phyloP scores from a whole-genome alignment of 2,113 vertebrate species.

The Vicugna pacos region DNA sequence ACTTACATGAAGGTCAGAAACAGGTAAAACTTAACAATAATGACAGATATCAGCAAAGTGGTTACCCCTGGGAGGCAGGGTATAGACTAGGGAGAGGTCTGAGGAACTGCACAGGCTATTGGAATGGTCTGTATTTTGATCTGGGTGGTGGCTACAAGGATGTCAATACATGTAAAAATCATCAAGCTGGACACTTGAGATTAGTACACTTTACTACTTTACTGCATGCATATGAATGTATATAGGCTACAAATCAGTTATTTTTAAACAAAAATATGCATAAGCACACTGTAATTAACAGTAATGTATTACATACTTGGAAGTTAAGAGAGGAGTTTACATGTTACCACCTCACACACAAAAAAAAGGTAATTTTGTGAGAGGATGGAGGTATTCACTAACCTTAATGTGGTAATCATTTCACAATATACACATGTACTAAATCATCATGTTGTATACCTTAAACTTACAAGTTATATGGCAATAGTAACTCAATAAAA shows the following conservation, averaged over 20 bases:
- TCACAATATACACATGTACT: neutral
- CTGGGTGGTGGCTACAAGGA: neutral
- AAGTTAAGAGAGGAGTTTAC: neutral
- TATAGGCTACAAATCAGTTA: neutral
- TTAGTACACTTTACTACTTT: neutral
- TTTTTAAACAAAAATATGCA: neutral
- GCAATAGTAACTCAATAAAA: neutral
- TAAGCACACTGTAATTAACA: neutral
- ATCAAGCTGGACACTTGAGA: neutral
- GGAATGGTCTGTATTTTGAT: neutral
- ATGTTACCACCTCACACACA: neutral
- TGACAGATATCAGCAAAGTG: neutral
- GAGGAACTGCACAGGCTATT: neutral
- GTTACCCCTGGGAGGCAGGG: neutral
- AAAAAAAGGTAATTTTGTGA: neutral
- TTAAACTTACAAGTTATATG: neutral
- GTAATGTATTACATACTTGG: neutral
- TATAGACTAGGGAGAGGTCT: neutral
- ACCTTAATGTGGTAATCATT: neutral
- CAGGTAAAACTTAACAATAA: neutral
- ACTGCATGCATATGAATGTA: neutral
- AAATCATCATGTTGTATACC: neutral
- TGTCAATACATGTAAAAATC: slow-evolving; percentile 8
- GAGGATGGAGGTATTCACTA: neutral
- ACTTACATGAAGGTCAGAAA: neutral